Percentiles rank a stretch among this genome's conserved stretches.
Evolutionary conservation across 2,113 vertebrate species (phyloP).

Genomic region (Picathartes gymnocephalus): DNA sequence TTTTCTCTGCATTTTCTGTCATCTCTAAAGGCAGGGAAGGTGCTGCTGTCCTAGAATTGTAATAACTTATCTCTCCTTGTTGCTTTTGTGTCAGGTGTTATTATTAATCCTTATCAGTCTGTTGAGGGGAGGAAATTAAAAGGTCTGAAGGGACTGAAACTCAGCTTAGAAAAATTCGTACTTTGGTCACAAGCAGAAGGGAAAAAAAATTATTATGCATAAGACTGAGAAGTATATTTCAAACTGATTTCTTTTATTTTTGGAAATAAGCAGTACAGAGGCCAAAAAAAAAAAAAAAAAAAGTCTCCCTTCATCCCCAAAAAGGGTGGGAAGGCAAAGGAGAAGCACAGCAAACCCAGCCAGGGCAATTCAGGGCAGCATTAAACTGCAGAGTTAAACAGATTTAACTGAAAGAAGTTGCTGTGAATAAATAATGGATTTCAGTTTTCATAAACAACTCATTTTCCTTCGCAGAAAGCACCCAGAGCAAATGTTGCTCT

Average conservation of each 20-base stretch:
- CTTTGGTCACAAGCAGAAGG: neutral
- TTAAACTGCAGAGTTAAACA: neutral
- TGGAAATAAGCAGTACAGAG: neutral
- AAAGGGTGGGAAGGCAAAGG: neutral
- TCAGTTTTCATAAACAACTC: neutral
- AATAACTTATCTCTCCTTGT: neutral
- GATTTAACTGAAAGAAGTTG: neutral
- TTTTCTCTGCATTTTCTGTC: neutral
- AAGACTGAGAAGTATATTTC: neutral
- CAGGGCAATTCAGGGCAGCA: neutral
- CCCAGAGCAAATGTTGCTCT: neutral
- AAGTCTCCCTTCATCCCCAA: neutral
- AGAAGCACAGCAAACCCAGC: neutral
- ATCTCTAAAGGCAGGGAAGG: neutral
- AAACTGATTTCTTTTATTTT: neutral
- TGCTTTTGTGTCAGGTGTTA: neutral
- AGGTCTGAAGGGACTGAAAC: neutral
- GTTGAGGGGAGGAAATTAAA: slow-evolving; percentile 32
- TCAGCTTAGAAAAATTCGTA: neutral
- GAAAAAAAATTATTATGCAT: neutral
- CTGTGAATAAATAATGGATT: neutral
- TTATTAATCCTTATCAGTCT: slow-evolving; percentile 2
- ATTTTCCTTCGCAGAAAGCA: neutral
- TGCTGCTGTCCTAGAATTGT: neutral
- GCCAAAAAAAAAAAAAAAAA: no score